phyloP scores from a whole-genome alignment of 2,113 vertebrate genomes.

The Martes martes region DNA sequence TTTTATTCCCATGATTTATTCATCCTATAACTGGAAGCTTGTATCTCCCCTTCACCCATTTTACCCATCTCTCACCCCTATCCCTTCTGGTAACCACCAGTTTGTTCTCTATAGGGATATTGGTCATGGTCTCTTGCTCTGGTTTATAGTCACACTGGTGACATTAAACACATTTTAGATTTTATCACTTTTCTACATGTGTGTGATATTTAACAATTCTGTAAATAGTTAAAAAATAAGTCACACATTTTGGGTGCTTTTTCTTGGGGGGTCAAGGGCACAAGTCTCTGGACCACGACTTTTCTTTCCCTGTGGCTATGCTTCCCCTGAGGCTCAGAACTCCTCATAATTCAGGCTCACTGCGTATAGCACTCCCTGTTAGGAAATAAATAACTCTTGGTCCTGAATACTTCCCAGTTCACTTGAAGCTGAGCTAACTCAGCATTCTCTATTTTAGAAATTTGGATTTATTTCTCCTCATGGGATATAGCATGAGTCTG shows the following conservation, averaged over 20 bases:
- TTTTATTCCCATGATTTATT: neutral
- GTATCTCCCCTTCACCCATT: neutral
- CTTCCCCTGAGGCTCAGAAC: neutral
- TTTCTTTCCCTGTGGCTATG: neutral
- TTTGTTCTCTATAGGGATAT: neutral
- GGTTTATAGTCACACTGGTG: neutral
- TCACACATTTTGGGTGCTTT: neutral
- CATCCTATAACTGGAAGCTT: neutral
- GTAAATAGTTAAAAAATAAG: neutral
- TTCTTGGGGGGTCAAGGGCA: neutral
- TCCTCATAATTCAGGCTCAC: neutral
- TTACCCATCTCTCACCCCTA: neutral
- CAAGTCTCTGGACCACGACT: neutral
- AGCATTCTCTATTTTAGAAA: conserved; percentile 42
- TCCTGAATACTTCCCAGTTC: neutral
- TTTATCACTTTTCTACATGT: neutral
- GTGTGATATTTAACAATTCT: conserved; percentile 32
- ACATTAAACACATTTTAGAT: neutral
- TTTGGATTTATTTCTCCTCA: conserved; percentile 50
- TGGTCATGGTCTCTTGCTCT: neutral
- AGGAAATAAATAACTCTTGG: neutral
- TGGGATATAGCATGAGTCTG: neutral
- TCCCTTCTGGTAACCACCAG: neutral
- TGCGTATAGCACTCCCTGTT: neutral
- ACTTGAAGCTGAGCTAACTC: neutral